phyloP scores from a whole-genome alignment of 2,797 vertebrate species.

The Salarias fasciatus region DNA sequence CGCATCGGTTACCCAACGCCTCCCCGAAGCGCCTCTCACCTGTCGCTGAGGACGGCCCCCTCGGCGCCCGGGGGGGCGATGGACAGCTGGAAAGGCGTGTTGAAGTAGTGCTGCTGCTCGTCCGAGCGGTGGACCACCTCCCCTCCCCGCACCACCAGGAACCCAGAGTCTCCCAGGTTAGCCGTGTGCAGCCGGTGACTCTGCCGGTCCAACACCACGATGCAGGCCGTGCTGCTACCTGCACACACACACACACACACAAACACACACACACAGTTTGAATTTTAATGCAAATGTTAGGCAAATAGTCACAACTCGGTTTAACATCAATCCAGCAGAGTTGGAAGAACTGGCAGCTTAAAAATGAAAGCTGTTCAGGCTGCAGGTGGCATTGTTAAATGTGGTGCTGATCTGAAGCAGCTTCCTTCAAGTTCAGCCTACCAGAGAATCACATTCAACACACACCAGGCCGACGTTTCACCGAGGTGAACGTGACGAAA shows the following conservation, averaged over 20 bases:
- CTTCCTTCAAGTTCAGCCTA: too few relatives aligned
- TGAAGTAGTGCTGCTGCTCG: slow-evolving; percentile 99
- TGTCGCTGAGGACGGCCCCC: slow-evolving; percentile 95
- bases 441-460: too few relatives aligned
- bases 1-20: neutral
- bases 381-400: too few relatives aligned
- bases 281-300: too few relatives aligned
- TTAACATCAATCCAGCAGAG: too few relatives aligned
- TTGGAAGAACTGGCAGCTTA: too few relatives aligned
- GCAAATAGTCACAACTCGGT: too few relatives aligned
- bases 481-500: too few relatives aligned
- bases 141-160: slow-evolving; percentile 94
- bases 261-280: too few relatives aligned
- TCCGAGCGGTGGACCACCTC: slow-evolving; percentile 98
- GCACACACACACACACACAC: neutral
- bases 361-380: too few relatives aligned
- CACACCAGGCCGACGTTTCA: too few relatives aligned
- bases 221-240: slow-evolving; percentile 98
- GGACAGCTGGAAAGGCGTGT: slow-evolving; percentile 98
- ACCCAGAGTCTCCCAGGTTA: slow-evolving; percentile 97
- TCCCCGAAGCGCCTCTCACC: slow-evolving; percentile 76
- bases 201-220: slow-evolving; percentile 94
- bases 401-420: too few relatives aligned
- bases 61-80: slow-evolving; percentile 95
- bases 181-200: slow-evolving; percentile 95